phyloP scores from a whole-genome alignment of 1,140 invertebrate genomes.

The Onthophagus taurus region DNA sequence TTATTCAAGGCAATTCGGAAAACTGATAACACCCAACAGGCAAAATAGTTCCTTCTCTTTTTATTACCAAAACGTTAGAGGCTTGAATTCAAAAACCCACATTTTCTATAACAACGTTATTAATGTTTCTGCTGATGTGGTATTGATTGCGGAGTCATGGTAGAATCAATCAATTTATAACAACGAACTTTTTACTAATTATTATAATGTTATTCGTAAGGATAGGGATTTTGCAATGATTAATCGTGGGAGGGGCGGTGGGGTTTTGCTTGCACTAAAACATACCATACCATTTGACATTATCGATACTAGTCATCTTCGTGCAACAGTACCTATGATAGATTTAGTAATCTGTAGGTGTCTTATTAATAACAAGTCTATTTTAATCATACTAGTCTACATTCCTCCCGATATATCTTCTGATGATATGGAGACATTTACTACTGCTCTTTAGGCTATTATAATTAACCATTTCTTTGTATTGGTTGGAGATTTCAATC shows the following conservation, averaged over 20 bases:
- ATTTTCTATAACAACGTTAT: no score
- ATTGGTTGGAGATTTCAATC: not conserved
- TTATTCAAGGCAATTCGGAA: not conserved
- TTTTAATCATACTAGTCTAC: not conserved
- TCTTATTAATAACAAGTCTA: not conserved
- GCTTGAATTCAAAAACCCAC: no score
- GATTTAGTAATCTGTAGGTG: slow-evolving; percentile 3
- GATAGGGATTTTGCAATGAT: no score
- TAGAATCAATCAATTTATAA: no score
- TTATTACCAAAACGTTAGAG: no score
- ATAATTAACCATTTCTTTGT: not conserved
- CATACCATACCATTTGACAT: no score
- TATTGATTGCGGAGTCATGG: no score
- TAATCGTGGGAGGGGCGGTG: no score
- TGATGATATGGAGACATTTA: slow-evolving; percentile 2
- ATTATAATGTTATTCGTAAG: no score
- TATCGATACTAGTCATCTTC: not conserved
- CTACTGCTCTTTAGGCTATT: not conserved
- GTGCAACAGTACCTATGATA: not conserved
- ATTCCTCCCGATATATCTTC: not conserved
- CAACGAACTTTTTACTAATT: no score
- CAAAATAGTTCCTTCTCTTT: not conserved
- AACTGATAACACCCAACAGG: not conserved
- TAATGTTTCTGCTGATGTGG: no score
- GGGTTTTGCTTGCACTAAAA: no score